Evolutionary conservation across 2,797 vertebrate species (phyloP).

Genomic region (Trematomus bernacchii): DNA sequence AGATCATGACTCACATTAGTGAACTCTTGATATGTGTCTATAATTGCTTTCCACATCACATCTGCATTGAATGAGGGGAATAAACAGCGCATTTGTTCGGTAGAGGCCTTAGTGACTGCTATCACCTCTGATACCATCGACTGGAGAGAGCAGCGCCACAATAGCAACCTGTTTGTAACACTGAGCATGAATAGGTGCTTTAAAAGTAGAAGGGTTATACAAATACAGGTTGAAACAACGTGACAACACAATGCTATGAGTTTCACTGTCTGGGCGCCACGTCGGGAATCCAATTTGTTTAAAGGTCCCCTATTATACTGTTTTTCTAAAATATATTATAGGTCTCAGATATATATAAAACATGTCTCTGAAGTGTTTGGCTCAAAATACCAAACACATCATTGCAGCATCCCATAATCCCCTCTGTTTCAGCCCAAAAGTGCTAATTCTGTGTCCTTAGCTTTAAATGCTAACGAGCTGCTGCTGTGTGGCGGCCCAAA

Average conservation of each 20-base stretch:
- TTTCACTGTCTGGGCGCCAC: background rate
- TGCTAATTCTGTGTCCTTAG: no score
- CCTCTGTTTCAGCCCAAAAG: no score
- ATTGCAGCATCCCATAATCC: no score
- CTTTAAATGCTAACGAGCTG: no score
- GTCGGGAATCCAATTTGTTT: no score
- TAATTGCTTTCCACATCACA: slow-evolving; percentile 36
- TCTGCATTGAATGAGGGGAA: slow-evolving; percentile 54
- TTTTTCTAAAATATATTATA: no score
- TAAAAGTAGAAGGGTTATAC: slow-evolving; percentile 29
- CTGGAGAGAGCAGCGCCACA: slow-evolving; percentile 16
- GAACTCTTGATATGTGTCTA: slow-evolving; percentile 20
- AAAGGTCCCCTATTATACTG: no score
- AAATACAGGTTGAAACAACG: slow-evolving; percentile 31
- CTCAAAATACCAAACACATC: no score
- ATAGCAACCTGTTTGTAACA: slow-evolving; percentile 21
- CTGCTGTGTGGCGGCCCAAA: no score
- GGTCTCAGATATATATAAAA: no score
- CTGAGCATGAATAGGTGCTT: slow-evolving; percentile 14
- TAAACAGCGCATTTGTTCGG: slow-evolving; percentile 49
- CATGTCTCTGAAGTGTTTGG: no score
- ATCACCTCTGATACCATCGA: slow-evolving; percentile 41
- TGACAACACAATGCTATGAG: background rate
- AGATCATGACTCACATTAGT: slow-evolving; percentile 11
- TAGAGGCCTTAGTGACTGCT: slow-evolving; percentile 19